Base-by-base conservation (phyloP, 2,113 vertebrate species). In the Cyphomyrus discorhynchus region DNA sequence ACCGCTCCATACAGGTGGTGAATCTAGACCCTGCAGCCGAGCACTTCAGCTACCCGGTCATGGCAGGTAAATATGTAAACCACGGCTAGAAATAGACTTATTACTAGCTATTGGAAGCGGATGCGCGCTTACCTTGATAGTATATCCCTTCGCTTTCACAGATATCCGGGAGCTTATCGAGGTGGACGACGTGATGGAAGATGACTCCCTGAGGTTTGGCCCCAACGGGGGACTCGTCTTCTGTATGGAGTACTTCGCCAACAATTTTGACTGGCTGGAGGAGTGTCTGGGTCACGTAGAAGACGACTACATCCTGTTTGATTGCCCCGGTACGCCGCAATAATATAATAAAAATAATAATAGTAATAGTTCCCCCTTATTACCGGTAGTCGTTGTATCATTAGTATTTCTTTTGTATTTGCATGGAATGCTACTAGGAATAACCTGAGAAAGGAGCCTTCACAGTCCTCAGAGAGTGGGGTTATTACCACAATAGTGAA, bases 171-270 rank as follows among this genome's bases (percentile, higher is more conserved):
- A 99, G 93, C 93, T 99, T 58, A 99, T 99, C 3, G 97, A 98
- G 92, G 97, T 99, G 83, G 98, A 99, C 0, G 98, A 99, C 0
- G 98, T 99, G 47, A 99, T 99, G 98, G 98, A 99, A 90, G 98
- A 99, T 0, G 94, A 94, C 0, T 97, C 97, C 39, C 90, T 99
- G 56, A 91, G 96, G 87, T 99, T 99, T 0, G 98, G 98, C 1
- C 98, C 98, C 24, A 99, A 99, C 0, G 98, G 98, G 42, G 98
- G 98, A 10, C 90, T 99, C 88, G 97, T 99, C 27, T 99, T 99
- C 91, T 99, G 98, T 94, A 99, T 99, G 98, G 98, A 99, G 88
- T 99, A 99, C 92, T 98, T 99, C 1, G 96, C 97, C 49, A 99
- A 96, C 90, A 99, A 99, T 92, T 98, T 99, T 56, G 97, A 95